These are phyloP conservation scores for Calypte anna DNA, from an alignment of 2,113 vertebrate genomes.

Conservation along the genomic window DNA sequence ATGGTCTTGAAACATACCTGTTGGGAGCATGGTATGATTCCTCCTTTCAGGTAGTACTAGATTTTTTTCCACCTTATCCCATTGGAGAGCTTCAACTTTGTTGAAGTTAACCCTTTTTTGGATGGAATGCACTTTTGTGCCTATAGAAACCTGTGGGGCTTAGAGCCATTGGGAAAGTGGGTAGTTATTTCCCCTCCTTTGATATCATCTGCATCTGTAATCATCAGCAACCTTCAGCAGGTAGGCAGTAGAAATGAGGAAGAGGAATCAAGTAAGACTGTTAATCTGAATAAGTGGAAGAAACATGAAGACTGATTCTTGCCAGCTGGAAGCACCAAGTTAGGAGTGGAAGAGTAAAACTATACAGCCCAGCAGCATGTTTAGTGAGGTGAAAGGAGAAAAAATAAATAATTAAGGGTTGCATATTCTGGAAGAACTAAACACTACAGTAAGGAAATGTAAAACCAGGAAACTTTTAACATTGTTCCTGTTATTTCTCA, in stretches of 20 bases:
- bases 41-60: neutral
- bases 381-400: neutral
- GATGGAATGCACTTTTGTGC: fast-evolving
- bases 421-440: neutral
- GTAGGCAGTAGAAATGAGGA: neutral
- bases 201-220: neutral
- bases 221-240: neutral
- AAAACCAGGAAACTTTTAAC: neutral
- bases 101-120: neutral
- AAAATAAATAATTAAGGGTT: neutral
- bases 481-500: neutral
- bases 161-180: neutral
- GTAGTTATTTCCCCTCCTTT: neutral
- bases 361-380: neutral
- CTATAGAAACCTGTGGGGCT: neutral
- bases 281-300: neutral
- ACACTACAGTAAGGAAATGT: neutral
- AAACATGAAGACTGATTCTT: neutral
- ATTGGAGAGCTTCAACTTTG: neutral
- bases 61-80: neutral
- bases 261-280: neutral
- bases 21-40: neutral
- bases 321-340: neutral
- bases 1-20: neutral
- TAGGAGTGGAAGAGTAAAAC: neutral